Percentiles rank a stretch among this genome's conserved stretches.
These are phyloP conservation scores for Digitonthophagus gazella DNA, from an alignment of 2,888 invertebrate species.

Conservation along the genomic window DNA sequence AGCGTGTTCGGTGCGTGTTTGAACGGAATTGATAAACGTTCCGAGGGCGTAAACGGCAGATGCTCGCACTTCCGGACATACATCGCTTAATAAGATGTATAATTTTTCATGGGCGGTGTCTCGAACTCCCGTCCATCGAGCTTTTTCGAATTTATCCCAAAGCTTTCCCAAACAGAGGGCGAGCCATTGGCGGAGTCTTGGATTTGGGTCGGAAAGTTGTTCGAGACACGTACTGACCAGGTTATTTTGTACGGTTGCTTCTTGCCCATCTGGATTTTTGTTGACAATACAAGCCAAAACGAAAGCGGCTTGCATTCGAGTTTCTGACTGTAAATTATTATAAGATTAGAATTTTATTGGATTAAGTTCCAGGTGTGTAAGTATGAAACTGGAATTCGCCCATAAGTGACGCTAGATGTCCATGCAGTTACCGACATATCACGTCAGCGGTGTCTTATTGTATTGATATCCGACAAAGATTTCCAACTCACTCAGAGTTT, in stretches of 20 bases:
- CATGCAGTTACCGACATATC: too few species aligned
- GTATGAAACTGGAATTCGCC: too few species aligned
- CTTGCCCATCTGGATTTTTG: slow-evolving; percentile 84
- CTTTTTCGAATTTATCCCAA: slow-evolving; percentile 87
- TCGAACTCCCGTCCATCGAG: slow-evolving; percentile 92
- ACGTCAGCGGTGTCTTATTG: too few species aligned
- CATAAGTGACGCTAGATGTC: too few species aligned
- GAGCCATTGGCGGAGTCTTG: slow-evolving; percentile 79
- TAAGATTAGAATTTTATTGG: too few species aligned
- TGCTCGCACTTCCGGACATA: slow-evolving; percentile 88
- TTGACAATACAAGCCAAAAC: slow-evolving; percentile 92
- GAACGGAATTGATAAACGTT: slow-evolving; percentile 84
- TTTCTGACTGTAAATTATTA: slow-evolving; percentile 67
- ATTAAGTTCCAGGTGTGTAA: too few species aligned
- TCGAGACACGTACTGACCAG: slow-evolving; percentile 90
- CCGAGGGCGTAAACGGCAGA: slow-evolving; percentile 94
- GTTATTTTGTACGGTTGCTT: slow-evolving; percentile 85
- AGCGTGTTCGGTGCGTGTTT: slow-evolving; percentile 86
- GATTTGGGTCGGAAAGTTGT: slow-evolving; percentile 72
- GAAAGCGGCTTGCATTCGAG: slow-evolving; percentile 92
- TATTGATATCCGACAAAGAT: too few species aligned
- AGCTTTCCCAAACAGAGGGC: slow-evolving; percentile 87
- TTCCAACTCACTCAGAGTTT: too few species aligned
- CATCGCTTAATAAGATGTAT: slow-evolving; percentile 74
- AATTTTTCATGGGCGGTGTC: slow-evolving; percentile 97